Evolutionary conservation across 1,140 invertebrate species (phyloP), one percentile per base, ranked within the genome.

Genomic region (Phortica variegata): DNA sequence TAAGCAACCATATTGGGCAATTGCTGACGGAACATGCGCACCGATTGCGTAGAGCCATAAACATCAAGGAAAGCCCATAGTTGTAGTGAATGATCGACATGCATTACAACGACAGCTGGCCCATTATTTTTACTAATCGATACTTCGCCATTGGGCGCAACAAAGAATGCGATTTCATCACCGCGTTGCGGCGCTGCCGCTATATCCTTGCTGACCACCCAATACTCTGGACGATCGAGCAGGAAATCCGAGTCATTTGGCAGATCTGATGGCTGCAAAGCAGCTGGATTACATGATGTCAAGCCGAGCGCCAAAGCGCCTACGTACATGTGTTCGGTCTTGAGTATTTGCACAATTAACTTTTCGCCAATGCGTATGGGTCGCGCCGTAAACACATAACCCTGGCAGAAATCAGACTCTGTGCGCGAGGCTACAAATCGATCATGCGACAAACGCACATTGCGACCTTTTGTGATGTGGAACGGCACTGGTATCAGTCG

Each of bases 11-110:
- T 73, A 34, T 73, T 74, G 42, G 71, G 70, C 51, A 74, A 29
- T 49, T 68, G 62, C 51, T 76, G 73, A 40, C 69, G 71, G 21
- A 92, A 72, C 58, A 89, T 82, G 52, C 87, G 82, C 7, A 98
- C 87, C 58, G 89, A 87, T 65, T 90, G 87, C 2, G 95, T 96
- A 47, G 91, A 93, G 1, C 95, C 95, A 65, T 96, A 97, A 1
- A 98, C 86, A 74, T 98, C 95, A 47, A 97, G 90, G 76, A 97
- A 97, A 2, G 91, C 89, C 94, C 94, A 98, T 1, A 98, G 76
- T 60, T 86, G 83, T 12, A 93, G 77, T 0, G 87, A 90, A 58
- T 92, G 87, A 76, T 98, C 95, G 1, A 97, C 93, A 75, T 97
- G 91, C 89, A 98, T 96, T 37, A 97, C 85, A 0, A 89, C 87